Evolutionary conservation across 2,113 vertebrate species (phyloP), one percentile per base, ranked within the genome.

Genomic region (Picathartes gymnocephalus): DNA sequence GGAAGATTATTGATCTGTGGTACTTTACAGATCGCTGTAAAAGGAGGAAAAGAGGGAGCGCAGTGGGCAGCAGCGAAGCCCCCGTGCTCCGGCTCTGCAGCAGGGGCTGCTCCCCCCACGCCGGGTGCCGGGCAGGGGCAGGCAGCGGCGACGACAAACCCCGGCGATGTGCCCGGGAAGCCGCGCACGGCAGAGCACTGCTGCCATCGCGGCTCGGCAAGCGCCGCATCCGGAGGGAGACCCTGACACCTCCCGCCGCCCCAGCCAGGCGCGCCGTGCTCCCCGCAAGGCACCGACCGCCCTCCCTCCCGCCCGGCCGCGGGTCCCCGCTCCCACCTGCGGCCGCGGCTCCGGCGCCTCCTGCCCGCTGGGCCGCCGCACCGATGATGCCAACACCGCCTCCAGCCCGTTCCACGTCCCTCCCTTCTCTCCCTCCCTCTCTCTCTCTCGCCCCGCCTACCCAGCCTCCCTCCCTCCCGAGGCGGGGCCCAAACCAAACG

Each of bases 1-100:
- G n/a, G 13, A 33, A 39, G 1, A 23, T 2, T 9, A 30, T 1
- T 3, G 57, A 80, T 24, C n/a, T 1, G 31, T 2, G 4, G 9
- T 17, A 5, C 13, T 31, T 23, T 73, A 10, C 15, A 4, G 22
- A 2, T 35, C 2, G 54, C 2, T 9, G n/a, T 1, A 8, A 25
- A 44, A 57, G 17, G 7, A 42, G 37, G 15, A 42, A 31, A 48
- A 25, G n/a, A 17, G 2, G 33, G 27, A 47, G 42, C 16, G 9
- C 22, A 15, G 28, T 0, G 19, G 11, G 35, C 27, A 42, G 31
- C 24, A 25, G 7, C 4, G 20, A 12, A 48, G n/a, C 48, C 48
- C 31, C 69, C 16, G 9, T 0, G 24, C 61, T 17, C 13, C 23
- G 24, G 54, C 39, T 16, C 44, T 0, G 30, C 4, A 15, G 27